Percentiles rank a stretch among this genome's conserved stretches.
Conservation (phyloP, 2,113 vertebrate species). For the Xiphophorus maculatus region DNA sequence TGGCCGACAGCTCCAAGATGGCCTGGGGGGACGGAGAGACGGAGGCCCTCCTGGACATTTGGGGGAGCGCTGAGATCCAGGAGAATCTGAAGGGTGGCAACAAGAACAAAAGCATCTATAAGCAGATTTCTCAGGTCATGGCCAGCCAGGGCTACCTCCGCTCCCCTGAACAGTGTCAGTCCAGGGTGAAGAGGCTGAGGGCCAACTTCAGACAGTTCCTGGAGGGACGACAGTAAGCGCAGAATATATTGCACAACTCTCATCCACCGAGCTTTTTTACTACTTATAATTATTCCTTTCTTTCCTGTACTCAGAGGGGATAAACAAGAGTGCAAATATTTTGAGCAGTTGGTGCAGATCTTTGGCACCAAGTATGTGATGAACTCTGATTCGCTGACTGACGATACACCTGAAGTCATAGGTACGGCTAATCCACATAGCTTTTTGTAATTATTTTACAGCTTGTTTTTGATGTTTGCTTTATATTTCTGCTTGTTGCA, state of each 20-base stretch:
- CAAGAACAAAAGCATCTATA: slow-evolving; percentile 76
- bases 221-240: slow-evolving; percentile 67
- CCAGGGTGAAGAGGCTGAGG: slow-evolving; percentile 77
- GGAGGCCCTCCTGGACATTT: slow-evolving; percentile 69
- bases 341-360: slow-evolving; percentile 67
- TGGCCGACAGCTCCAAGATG: slow-evolving; percentile 66
- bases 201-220: slow-evolving; percentile 73
- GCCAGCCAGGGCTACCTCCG: slow-evolving; percentile 69
- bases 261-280: neutral
- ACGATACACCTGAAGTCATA: slow-evolving; percentile 39
- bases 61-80: slow-evolving; percentile 75
- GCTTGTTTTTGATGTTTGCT: neutral
- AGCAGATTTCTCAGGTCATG: slow-evolving; percentile 73
- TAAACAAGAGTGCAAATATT: slow-evolving; percentile 74
- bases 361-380: slow-evolving; percentile 66
- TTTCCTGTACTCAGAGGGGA: slow-evolving; percentile 62
- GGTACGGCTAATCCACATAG: slow-evolving; percentile 32
- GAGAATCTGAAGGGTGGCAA: slow-evolving; percentile 70
- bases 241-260: no score
- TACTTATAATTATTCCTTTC: neutral
- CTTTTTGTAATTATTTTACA: neutral
- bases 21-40: slow-evolving; percentile 76
- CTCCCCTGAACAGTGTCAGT: slow-evolving; percentile 77
- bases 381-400: slow-evolving; percentile 49
- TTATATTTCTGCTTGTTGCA: slow-evolving; percentile 17